Evolutionary conservation across 2,888 invertebrate genomes (phyloP), one percentile per base, ranked within the genome.

Genomic region (Coelopa pilipes): DNA sequence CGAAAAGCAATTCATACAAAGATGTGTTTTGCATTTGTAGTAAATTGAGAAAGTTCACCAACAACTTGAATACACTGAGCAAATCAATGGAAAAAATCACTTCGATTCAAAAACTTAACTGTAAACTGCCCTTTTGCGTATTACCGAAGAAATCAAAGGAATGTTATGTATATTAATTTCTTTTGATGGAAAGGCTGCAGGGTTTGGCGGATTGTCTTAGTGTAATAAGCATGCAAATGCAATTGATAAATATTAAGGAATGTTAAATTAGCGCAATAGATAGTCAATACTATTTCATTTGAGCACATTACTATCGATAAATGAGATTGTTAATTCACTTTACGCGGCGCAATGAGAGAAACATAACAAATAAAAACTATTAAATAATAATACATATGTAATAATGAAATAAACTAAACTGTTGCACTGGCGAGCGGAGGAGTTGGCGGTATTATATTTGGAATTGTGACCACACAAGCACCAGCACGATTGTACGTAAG

Each of bases 401-500:
- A 74, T 76, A 76, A 75, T 76, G 77, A 78, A 80, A 76, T 76
- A 73, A 79, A 87, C 87, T 87, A 87, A 86, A 87, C 87, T 85
- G 86, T 84, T 82, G 87, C 81, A 80, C 81, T 85, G 74, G 85
- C 79, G 74, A 83, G 79, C 77, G 85, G 84, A 69, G 86, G 80
- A 75, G 87, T 81, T 67, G 86, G 82, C 57, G 86, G 84, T 80
- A 87, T 84, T 74, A 85, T 80, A 79, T 87, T 88, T 75, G 90
- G 90, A 78, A 92, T 90, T 67, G 92, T 89, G 68, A 96, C 94
- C 15, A 96, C 93, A 82, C 96, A 96, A 66, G 96, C 94, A 76
- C 96, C 97, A 45, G 97, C 97, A 76, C 97, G 91, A 17, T 95
- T 96, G 47, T 93, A 93, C 82, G 92, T 92, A 77, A 97, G 89